phyloP scores from a whole-genome alignment of 2,888 invertebrate species.

The Habroteleia sp. region DNA sequence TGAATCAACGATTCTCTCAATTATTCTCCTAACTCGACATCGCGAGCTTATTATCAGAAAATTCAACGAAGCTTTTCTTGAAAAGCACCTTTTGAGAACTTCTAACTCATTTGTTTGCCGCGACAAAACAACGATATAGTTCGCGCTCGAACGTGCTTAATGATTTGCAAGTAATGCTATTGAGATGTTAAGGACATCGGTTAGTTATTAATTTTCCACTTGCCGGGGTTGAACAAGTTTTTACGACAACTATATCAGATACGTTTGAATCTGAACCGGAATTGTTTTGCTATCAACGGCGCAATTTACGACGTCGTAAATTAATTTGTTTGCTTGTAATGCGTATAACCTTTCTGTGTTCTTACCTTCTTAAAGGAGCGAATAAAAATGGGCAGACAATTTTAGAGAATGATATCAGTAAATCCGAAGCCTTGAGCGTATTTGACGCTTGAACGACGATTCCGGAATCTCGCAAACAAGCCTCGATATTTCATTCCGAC shows the following conservation, averaged over 20 bases:
- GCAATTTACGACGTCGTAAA: slow-evolving; percentile 46
- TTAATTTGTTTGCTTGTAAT: slow-evolving; percentile 32
- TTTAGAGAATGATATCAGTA: slow-evolving; percentile 17
- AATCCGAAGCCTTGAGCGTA: slow-evolving; percentile 20
- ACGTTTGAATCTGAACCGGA: slow-evolving; percentile 44
- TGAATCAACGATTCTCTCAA: too few relatives aligned
- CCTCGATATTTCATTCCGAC: slow-evolving; percentile 13
- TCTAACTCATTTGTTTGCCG: slow-evolving; percentile 9
- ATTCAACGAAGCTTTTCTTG: too few relatives aligned
- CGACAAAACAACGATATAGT: slow-evolving; percentile 6
- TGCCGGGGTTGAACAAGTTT: slow-evolving; percentile 9
- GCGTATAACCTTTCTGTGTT: slow-evolving; percentile 5
- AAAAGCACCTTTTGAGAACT: slow-evolving; percentile 14
- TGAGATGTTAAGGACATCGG: slow-evolving; percentile 43
- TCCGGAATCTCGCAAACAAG: slow-evolving; percentile 9
- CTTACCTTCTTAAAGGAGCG: slow-evolving; percentile 14
- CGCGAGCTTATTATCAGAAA: too few relatives aligned
- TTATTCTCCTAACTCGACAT: too few relatives aligned
- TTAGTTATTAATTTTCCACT: slow-evolving; percentile 39
- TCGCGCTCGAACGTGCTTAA: slow-evolving; percentile 13
- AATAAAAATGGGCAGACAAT: slow-evolving; percentile 2
- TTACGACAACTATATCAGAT: slow-evolving; percentile 30
- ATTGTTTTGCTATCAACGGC: slow-evolving; percentile 38
- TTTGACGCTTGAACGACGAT: slow-evolving; percentile 9
- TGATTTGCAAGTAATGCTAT: slow-evolving; percentile 32